Evolutionary conservation across 2,113 vertebrate species (phyloP).

Genomic region (Neodontobutis hainanensis): DNA sequence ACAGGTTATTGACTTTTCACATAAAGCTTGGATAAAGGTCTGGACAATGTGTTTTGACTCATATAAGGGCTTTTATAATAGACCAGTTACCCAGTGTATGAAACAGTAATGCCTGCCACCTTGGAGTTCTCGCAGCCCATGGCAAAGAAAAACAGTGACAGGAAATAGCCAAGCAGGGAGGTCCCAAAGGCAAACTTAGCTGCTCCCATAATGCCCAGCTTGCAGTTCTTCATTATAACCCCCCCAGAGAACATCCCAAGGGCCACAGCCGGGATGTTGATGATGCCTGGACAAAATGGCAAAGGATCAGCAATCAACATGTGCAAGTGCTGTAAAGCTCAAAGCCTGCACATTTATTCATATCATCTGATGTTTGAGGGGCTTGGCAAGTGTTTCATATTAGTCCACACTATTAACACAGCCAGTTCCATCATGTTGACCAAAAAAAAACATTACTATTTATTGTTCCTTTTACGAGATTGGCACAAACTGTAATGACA

Average conservation of each 20-base stretch:
- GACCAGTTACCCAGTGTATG: slow-evolving; percentile 83
- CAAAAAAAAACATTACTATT: slow-evolving; percentile 7
- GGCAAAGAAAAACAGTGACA: slow-evolving; percentile 84
- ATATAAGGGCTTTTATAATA: neutral
- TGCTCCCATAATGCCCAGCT: slow-evolving; percentile 83
- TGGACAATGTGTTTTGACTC: neutral
- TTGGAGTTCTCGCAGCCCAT: slow-evolving; percentile 88
- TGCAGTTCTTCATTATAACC: slow-evolving; percentile 89
- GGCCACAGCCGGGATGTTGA: slow-evolving; percentile 93
- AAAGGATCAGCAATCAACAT: slow-evolving; percentile 6
- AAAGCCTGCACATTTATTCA: slow-evolving; percentile 45
- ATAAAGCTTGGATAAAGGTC: neutral
- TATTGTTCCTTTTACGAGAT: neutral
- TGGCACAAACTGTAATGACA: neutral
- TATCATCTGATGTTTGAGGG: slow-evolving; percentile 42
- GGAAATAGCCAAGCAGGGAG: slow-evolving; percentile 85
- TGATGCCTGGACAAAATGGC: slow-evolving; percentile 77
- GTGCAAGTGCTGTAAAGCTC: slow-evolving; percentile 23
- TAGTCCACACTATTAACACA: neutral
- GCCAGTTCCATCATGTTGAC: neutral
- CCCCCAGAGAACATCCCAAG: slow-evolving; percentile 93
- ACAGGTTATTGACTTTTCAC: neutral
- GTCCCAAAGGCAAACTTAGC: slow-evolving; percentile 87
- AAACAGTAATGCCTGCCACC: slow-evolving; percentile 87
- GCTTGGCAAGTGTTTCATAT: slow-evolving; percentile 24